These are phyloP conservation scores for Zhuqinia jingwanae DNA, from an alignment of 2,888 invertebrate species.

Conservation along the genomic window DNA sequence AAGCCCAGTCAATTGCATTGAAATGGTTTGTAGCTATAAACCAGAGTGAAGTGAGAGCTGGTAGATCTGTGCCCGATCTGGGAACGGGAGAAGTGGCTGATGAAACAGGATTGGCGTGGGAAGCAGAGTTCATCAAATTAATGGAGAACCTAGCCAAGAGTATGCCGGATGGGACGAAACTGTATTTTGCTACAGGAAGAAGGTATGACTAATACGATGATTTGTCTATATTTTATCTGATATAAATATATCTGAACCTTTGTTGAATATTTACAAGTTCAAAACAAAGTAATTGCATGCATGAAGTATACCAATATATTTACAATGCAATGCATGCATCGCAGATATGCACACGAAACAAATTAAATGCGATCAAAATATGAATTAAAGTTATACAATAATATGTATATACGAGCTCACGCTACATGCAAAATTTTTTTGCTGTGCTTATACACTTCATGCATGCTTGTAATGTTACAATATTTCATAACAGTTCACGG, in stretches of 20 bases:
- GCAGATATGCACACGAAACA: no score
- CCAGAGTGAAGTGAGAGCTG: slow-evolving; percentile 86
- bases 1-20: slow-evolving; percentile 85
- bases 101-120: slow-evolving; percentile 84
- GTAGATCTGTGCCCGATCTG: slow-evolving; percentile 86
- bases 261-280: neutral
- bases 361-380: no score
- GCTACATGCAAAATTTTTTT: no score
- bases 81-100: slow-evolving; percentile 89
- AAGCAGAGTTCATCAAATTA: slow-evolving; percentile 83
- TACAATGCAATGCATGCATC: no score
- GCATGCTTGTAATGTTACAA: neutral
- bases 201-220: slow-evolving; percentile 81
- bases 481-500: no score
- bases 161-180: slow-evolving; percentile 80
- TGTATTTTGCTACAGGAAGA: slow-evolving; percentile 85
- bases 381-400: no score
- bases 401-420: no score
- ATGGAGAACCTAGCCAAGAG: slow-evolving; percentile 81
- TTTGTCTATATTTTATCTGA: no score
- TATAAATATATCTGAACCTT: neutral
- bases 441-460: no score
- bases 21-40: slow-evolving; percentile 84
- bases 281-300: neutral
- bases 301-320: no score